Percentiles rank a stretch among this genome's conserved stretches.
These are phyloP conservation scores for Pteropus alecto DNA, from an alignment of 2,113 vertebrate species.

Conservation along the genomic window DNA sequence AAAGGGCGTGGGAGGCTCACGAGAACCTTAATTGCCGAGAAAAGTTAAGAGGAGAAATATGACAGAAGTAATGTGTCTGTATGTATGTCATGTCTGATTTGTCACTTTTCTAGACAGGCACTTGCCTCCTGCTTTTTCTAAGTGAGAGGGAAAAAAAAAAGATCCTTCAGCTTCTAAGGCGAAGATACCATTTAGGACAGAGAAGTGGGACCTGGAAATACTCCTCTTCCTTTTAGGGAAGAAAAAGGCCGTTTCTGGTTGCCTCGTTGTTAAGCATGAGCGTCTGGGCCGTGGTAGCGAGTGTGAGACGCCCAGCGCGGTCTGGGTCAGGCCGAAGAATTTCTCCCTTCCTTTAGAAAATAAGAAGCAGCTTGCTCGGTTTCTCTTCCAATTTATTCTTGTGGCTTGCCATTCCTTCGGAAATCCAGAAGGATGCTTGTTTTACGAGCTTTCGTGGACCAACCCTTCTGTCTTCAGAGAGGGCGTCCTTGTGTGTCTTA, in stretches of 20 bases:
- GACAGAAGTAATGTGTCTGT: slow-evolving; percentile 67
- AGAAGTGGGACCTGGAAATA: neutral
- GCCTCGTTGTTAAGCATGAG: slow-evolving; percentile 11
- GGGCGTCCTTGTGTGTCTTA: neutral
- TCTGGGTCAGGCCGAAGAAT: neutral
- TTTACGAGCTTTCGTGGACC: neutral
- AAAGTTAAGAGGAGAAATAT: slow-evolving; percentile 70
- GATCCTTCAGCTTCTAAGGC: neutral
- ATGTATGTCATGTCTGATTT: slow-evolving; percentile 68
- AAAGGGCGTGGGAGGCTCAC: slow-evolving; percentile 74
- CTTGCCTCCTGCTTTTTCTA: slow-evolving; percentile 61
- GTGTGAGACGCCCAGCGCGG: neutral
- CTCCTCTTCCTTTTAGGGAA: slow-evolving; percentile 54
- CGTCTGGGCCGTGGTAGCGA: neutral
- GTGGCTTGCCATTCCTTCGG: slow-evolving; percentile 5
- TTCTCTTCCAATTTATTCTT: slow-evolving; percentile 44
- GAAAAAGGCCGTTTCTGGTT: neutral
- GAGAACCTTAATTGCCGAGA: slow-evolving; percentile 75
- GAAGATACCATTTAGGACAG: neutral
- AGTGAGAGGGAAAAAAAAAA: neutral
- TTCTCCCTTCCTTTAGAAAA: slow-evolving; percentile 58
- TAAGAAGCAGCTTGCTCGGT: slow-evolving; percentile 45
- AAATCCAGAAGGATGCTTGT: slow-evolving; percentile 3
- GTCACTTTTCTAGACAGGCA: slow-evolving; percentile 71
- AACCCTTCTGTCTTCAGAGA: neutral